phyloP scores from a whole-genome alignment of 1,140 invertebrate genomes.

The Pogonomyrmex barbatus region DNA sequence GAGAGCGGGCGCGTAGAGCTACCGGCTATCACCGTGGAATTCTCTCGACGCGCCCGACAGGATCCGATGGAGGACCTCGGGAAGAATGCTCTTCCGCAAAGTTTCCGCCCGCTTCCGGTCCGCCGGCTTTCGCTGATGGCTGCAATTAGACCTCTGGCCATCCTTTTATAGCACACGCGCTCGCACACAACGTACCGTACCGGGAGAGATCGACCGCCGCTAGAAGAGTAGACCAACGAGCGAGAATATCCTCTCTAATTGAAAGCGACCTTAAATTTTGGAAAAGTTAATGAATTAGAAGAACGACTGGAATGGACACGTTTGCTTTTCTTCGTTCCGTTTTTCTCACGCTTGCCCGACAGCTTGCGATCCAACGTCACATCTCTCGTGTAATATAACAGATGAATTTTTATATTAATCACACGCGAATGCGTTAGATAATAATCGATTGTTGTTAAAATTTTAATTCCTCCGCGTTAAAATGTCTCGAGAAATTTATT shows the following conservation, averaged over 20 bases:
- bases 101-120: conserved; percentile 56
- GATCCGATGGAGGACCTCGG: conserved; percentile 43
- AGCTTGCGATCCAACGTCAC: neutral
- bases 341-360: neutral
- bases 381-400: conserved; percentile 12
- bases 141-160: conserved; percentile 58
- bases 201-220: conserved; percentile 33
- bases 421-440: neutral
- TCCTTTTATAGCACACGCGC: conserved; percentile 48
- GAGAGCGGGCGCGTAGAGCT: conserved; percentile 36
- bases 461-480: conserved; percentile 33
- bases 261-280: conserved; percentile 44
- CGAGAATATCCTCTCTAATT: conserved; percentile 52
- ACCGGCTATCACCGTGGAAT: conserved; percentile 40
- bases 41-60: conserved; percentile 45
- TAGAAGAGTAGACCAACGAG: conserved; percentile 3
- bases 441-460: conserved; percentile 32
- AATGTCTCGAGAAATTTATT: conserved; percentile 38
- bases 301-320: neutral
- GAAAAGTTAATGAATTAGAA: conserved; percentile 43
- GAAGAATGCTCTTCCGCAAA: conserved; percentile 61
- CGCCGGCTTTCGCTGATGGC: conserved; percentile 57
- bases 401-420: conserved; percentile 32
- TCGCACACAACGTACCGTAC: conserved; percentile 24
- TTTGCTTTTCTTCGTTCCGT: neutral